These are phyloP conservation scores for Colossoma macropomum DNA, from an alignment of 2,113 vertebrate species.

Conservation along the genomic window DNA sequence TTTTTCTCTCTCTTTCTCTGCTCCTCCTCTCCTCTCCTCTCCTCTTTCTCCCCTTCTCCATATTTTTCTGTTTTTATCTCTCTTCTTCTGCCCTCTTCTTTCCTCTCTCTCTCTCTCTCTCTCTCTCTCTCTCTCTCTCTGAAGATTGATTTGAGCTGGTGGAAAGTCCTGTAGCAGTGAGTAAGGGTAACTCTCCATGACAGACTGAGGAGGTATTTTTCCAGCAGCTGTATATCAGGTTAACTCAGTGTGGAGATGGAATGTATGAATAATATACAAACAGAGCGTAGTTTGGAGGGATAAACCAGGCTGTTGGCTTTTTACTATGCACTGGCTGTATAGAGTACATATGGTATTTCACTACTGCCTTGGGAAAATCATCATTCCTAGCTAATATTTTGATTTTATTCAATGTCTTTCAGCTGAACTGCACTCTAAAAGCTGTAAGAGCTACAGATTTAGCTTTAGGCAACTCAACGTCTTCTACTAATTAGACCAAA, in stretches of 20 bases:
- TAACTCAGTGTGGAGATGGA: constrained; percentile 18
- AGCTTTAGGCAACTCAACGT: neutral
- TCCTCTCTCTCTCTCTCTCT: neutral
- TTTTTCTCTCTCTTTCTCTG: neutral
- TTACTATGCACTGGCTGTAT: neutral
- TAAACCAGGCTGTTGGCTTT: too few species aligned
- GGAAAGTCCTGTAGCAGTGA: constrained; percentile 34
- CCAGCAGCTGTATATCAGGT: constrained; percentile 40
- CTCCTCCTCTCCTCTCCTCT: neutral
- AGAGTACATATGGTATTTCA: neutral
- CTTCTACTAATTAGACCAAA: neutral
- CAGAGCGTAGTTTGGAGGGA: neutral
- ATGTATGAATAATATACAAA: constrained; percentile 39
- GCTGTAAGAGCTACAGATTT: neutral
- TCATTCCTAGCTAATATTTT: neutral
- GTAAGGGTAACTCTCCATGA: constrained; percentile 24
- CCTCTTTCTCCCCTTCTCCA: neutral
- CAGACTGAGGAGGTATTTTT: constrained; percentile 32
- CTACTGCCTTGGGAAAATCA: neutral
- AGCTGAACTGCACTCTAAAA: constrained; percentile 21
- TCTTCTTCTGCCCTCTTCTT: neutral
- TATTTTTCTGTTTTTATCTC: neutral
- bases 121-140: neutral
- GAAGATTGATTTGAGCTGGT: constrained; percentile 30
- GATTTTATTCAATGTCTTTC: neutral